These are phyloP conservation scores for Siniperca scherzeri DNA, from an alignment of 2,797 vertebrate species.

Conservation along the genomic window DNA sequence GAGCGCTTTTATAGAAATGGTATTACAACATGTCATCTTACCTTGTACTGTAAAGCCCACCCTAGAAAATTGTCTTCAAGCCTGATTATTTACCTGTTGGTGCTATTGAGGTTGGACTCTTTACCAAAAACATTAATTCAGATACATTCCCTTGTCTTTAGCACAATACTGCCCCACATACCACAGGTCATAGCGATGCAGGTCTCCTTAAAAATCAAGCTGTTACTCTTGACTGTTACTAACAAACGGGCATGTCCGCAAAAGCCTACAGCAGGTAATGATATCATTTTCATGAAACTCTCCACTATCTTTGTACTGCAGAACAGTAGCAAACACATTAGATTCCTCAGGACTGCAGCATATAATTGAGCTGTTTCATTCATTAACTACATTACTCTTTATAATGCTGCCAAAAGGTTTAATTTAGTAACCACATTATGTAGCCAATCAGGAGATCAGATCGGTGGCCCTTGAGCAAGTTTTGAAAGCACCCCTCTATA, in stretches of 20 bases:
- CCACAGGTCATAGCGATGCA: slow-evolving; percentile 56
- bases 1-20: slow-evolving; percentile 64
- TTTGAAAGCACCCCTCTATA: slow-evolving; percentile 21
- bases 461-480: slow-evolving; percentile 24
- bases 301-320: slow-evolving; percentile 36
- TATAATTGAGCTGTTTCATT: slow-evolving; percentile 48
- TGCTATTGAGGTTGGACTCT: slow-evolving; percentile 60
- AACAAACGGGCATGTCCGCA: slow-evolving; percentile 22
- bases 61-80: slow-evolving; percentile 39
- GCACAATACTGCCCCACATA: slow-evolving; percentile 59
- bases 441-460: slow-evolving; percentile 45
- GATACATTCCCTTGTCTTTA: slow-evolving; percentile 59
- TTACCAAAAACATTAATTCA: slow-evolving; percentile 50
- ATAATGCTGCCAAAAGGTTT: slow-evolving; percentile 48
- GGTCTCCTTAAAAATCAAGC: slow-evolving; percentile 48
- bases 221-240: slow-evolving; percentile 70
- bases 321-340: slow-evolving; percentile 59
- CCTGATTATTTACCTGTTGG: slow-evolving; percentile 51
- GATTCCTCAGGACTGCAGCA: slow-evolving; percentile 75
- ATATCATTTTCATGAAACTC: slow-evolving; percentile 32
- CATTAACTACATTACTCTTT: slow-evolving; percentile 49
- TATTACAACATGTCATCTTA: slow-evolving; percentile 29
- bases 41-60: slow-evolving; percentile 50
- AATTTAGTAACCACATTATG: slow-evolving; percentile 53
- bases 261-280: slow-evolving; percentile 31